These are phyloP conservation scores for Rhodophaea formosa DNA, from an alignment of 2,888 invertebrate species.

Conservation along the genomic window DNA sequence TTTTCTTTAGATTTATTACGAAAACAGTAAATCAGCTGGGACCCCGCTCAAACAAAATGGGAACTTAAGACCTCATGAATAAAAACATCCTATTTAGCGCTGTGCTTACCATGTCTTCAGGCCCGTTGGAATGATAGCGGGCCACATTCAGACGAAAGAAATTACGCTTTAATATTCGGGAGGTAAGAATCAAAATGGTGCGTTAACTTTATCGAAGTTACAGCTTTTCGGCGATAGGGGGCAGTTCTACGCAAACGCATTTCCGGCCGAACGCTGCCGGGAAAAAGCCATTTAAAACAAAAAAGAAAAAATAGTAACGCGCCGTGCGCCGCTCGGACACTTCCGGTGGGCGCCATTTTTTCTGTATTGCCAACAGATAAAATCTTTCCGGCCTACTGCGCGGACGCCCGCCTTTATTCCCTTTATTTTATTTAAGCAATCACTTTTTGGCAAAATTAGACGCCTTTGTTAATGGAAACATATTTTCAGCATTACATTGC, in stretches of 20 bases:
- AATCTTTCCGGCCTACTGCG: conserved; percentile 81
- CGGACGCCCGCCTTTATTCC: conserved; percentile 71
- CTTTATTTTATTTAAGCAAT: conserved; percentile 66
- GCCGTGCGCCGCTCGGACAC: conserved; percentile 79
- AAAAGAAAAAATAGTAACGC: conserved; percentile 78
- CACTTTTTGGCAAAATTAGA: conserved; percentile 66
- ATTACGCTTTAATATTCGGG: conserved; percentile 47
- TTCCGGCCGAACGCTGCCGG: conserved; percentile 79
- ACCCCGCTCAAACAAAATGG: conserved; percentile 75
- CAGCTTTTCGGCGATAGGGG: conserved; percentile 59
- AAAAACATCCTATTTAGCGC: conserved; percentile 80
- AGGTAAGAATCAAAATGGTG: conserved; percentile 58
- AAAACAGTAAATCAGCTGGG: conserved; percentile 74
- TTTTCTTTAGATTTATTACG: conserved; percentile 72
- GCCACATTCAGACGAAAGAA: conserved; percentile 37
- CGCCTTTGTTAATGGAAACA: conserved; percentile 29
- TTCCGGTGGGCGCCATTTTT: conserved; percentile 82
- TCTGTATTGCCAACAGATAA: conserved; percentile 82
- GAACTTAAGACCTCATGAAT: conserved; percentile 76
- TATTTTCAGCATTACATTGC: neutral
- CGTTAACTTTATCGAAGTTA: conserved; percentile 56
- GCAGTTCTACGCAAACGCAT: conserved; percentile 80
- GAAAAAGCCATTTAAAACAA: conserved; percentile 82
- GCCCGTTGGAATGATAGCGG: conserved; percentile 48
- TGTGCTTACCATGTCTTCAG: conserved; percentile 62